phyloP scores from a whole-genome alignment of 1,140 invertebrate species.

The Nymphalis io region DNA sequence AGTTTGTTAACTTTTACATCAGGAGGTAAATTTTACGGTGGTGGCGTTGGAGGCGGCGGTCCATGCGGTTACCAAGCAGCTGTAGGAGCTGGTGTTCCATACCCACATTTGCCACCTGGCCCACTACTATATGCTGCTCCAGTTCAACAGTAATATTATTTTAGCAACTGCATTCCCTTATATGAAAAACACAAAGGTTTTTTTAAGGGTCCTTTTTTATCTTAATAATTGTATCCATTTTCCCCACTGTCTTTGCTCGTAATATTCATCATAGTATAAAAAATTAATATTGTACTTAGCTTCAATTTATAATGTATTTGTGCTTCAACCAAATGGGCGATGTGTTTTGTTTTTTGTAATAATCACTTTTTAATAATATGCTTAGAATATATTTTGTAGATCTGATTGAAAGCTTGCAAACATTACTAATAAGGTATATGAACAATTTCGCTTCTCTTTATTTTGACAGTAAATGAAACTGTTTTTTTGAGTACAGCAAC shows the following conservation, averaged over 20 bases:
- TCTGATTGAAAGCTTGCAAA: constrained; percentile 72
- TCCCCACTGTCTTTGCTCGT: constrained; percentile 26
- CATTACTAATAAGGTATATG: constrained; percentile 25
- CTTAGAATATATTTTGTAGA: constrained; percentile 63
- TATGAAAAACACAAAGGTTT: constrained; percentile 1
- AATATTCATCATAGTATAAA: constrained; percentile 20
- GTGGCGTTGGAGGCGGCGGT: constrained; percentile 73
- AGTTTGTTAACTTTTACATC: constrained; percentile 16
- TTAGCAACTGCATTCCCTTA: constrained; percentile 11
- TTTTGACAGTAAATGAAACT: constrained; percentile 27
- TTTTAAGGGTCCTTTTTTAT: background rate
- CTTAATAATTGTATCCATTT: constrained; percentile 16
- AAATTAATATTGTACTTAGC: constrained; percentile 37
- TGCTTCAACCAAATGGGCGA: constrained; percentile 38
- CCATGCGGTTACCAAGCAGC: constrained; percentile 78
- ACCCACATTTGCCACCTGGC: constrained; percentile 74
- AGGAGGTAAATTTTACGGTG: constrained; percentile 78
- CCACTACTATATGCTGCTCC: constrained; percentile 76
- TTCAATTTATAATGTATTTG: constrained; percentile 28
- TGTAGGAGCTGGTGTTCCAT: constrained; percentile 68
- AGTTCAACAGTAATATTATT: constrained; percentile 72
- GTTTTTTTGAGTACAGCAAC: constrained; percentile 8
- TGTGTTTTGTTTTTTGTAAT: constrained; percentile 33
- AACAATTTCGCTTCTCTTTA: constrained; percentile 22
- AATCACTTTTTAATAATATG: constrained; percentile 42